Evolutionary conservation across 2,888 invertebrate genomes (phyloP).

Genomic region (Xiphydria camelus): DNA sequence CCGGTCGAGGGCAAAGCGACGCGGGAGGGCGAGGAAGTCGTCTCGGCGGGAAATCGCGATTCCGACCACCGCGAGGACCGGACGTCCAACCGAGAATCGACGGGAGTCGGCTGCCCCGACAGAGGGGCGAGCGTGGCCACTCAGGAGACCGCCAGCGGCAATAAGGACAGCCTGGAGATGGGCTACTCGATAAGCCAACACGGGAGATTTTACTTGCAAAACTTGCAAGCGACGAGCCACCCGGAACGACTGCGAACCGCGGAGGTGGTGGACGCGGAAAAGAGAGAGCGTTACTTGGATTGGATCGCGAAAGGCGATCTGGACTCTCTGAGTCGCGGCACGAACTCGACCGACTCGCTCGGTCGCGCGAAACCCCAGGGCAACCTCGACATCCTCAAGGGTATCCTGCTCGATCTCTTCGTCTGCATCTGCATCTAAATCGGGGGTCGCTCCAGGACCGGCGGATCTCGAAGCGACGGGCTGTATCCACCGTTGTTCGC

Average conservation of each 20-base stretch:
- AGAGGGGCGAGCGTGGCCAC: constrained; percentile 22
- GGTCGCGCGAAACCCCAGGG: constrained; percentile 43
- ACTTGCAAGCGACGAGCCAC: constrained; percentile 24
- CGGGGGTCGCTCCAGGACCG: neutral
- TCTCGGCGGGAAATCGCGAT: neutral
- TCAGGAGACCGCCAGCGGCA: constrained; percentile 35
- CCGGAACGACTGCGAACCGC: constrained; percentile 18
- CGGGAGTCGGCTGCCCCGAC: constrained; percentile 6
- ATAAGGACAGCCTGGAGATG: constrained; percentile 46
- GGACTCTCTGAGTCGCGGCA: constrained; percentile 39
- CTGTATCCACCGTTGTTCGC: constrained; percentile 1
- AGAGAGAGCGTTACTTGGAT: constrained; percentile 33
- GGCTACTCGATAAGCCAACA: constrained; percentile 47
- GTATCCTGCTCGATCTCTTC: constrained; percentile 48
- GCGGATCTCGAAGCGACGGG: neutral
- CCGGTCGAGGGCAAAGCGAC: neutral
- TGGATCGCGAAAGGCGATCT: constrained; percentile 40
- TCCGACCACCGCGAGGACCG: neutral
- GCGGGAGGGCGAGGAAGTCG: neutral
- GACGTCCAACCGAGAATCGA: constrained; percentile 4
- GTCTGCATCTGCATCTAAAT: constrained; percentile 47
- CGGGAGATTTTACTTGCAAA: constrained; percentile 37
- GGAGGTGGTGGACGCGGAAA: constrained; percentile 24
- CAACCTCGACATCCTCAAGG: constrained; percentile 46
- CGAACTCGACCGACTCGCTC: constrained; percentile 40